Evolutionary conservation across 2,113 vertebrate species (phyloP).

Genomic region (Microcebus jonahi): DNA sequence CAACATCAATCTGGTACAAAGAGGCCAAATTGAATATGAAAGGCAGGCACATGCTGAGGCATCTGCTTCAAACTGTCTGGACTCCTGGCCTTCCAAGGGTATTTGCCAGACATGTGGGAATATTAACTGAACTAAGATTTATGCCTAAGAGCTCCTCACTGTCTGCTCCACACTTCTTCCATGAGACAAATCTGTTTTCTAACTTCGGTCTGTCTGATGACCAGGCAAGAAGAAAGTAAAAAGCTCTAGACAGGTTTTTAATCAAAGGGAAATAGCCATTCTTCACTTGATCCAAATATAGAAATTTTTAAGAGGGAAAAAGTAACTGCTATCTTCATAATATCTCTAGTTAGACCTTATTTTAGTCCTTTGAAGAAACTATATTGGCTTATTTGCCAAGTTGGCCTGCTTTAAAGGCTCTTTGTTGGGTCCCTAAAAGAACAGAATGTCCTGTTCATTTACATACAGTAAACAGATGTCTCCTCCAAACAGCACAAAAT

Average conservation of each 20-base stretch:
- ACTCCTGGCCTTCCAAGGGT: neutral
- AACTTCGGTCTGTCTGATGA: constrained; percentile 11
- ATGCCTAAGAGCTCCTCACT: neutral
- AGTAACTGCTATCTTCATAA: constrained; percentile 1
- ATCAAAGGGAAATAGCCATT: constrained; percentile 40
- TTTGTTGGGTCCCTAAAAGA: constrained; percentile 78
- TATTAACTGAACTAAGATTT: constrained; percentile 30
- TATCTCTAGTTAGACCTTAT: constrained; percentile 47
- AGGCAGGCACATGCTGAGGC: constrained; percentile 16
- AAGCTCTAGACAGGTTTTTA: constrained; percentile 21
- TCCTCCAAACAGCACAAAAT: constrained; percentile 77
- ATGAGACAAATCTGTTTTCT: constrained; percentile 57
- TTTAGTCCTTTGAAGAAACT: constrained; percentile 43
- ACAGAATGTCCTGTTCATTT: constrained; percentile 86
- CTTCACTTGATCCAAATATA: constrained; percentile 15
- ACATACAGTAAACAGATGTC: constrained; percentile 87
- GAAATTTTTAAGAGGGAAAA: constrained; percentile 35
- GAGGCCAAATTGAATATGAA: neutral
- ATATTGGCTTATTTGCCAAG: constrained; percentile 64
- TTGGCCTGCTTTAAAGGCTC: constrained; percentile 40
- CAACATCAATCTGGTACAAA: neutral
- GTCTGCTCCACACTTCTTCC: neutral
- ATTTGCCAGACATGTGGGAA: constrained; percentile 68
- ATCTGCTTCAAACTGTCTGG: constrained; percentile 55
- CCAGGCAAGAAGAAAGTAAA: neutral